Evolutionary conservation across 1,140 invertebrate genomes (phyloP).

Genomic region (Aphaenogaster ashmeadi): DNA sequence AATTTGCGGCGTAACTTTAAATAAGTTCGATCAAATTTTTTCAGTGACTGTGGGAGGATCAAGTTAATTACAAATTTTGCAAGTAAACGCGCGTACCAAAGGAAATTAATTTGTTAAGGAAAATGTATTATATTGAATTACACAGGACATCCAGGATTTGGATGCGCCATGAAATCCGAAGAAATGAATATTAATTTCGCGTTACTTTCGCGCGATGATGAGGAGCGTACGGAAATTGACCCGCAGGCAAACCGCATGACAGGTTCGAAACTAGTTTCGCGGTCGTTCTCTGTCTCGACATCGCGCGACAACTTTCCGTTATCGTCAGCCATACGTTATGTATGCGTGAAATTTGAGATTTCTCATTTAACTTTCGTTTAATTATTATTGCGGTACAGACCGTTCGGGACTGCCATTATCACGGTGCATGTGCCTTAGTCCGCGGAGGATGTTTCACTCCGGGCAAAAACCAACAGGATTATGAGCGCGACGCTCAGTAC

Average conservation of each 20-base stretch:
- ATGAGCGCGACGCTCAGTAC: conserved; percentile 36
- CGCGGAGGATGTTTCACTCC: conserved; percentile 50
- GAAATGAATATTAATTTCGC: conserved; percentile 72
- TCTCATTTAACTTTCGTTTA: conserved; percentile 77
- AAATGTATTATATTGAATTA: background rate
- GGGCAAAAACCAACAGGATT: conserved; percentile 65
- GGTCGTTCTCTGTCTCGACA: conserved; percentile 44
- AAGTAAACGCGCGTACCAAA: background rate
- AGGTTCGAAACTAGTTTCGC: conserved; percentile 72
- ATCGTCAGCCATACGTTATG: conserved; percentile 57
- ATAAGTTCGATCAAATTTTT: background rate
- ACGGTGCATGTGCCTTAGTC: background rate
- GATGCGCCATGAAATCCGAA: conserved; percentile 37
- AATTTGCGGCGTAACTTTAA: background rate
- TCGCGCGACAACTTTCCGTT: conserved; percentile 26
- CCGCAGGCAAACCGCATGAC: conserved; percentile 61
- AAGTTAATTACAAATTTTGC: background rate
- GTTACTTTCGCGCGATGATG: conserved; percentile 50
- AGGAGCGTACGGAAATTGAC: conserved; percentile 10
- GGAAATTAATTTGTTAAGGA: conserved; percentile 6
- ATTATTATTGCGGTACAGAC: conserved; percentile 68
- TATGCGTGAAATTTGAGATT: conserved; percentile 69
- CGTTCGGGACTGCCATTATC: conserved; percentile 52
- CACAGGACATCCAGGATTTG: background rate
- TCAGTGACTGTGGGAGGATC: background rate